A percentile compares a stretch with the other conserved stretches of the same genome.
These are phyloP conservation scores for Cataglyphis cursor DNA, from an alignment of 2,888 invertebrate species.

Conservation along the genomic window DNA sequence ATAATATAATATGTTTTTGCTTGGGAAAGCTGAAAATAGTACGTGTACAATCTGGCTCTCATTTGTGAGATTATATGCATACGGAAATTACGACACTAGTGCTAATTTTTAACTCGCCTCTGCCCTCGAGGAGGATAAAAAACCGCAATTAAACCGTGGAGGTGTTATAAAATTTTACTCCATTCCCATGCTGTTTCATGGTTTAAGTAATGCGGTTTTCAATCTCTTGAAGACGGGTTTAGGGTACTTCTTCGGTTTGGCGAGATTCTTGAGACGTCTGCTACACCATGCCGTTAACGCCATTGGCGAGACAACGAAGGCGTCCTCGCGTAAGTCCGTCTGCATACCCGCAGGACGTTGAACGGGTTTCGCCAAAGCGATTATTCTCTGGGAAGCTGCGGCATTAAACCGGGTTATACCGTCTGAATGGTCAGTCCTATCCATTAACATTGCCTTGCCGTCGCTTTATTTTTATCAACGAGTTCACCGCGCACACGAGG, in stretches of 20 bases:
- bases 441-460: slow-evolving; percentile 23
- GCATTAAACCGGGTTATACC: slow-evolving; percentile 63
- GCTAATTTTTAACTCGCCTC: slow-evolving; percentile 12
- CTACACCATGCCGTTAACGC: slow-evolving; percentile 81
- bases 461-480: slow-evolving; percentile 33
- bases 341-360: slow-evolving; percentile 78
- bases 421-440: slow-evolving; percentile 13
- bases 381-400: slow-evolving; percentile 72
- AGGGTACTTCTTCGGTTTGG: slow-evolving; percentile 75
- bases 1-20: background rate
- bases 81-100: slow-evolving; percentile 17
- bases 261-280: slow-evolving; percentile 76
- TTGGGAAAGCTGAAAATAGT: background rate
- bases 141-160: slow-evolving; percentile 39
- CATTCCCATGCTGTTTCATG: background rate
- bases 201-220: slow-evolving; percentile 25
- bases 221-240: slow-evolving; percentile 34
- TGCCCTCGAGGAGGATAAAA: background rate
- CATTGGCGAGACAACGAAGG: slow-evolving; percentile 80
- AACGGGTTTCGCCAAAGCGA: slow-evolving; percentile 74
- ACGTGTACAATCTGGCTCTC: background rate
- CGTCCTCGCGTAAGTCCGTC: slow-evolving; percentile 80
- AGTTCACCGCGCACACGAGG: background rate
- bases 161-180: background rate
- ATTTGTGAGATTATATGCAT: background rate